A percentile compares a stretch with the other conserved stretches of the same genome.
These are phyloP conservation scores for Drosophila affinis DNA, from an alignment of 2,888 invertebrate species.

Conservation along the genomic window DNA sequence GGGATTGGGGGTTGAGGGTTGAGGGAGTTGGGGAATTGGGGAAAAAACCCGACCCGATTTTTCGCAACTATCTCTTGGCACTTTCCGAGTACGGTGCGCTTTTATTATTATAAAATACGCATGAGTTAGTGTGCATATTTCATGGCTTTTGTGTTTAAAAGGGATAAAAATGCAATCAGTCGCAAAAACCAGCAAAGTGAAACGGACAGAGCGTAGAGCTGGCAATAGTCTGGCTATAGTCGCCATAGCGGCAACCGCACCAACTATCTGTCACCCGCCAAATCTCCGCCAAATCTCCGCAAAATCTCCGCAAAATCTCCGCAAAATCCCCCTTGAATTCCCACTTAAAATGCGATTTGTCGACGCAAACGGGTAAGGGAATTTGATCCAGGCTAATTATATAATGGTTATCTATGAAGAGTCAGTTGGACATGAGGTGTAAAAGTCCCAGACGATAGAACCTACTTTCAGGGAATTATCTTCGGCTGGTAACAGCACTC, in stretches of 20 bases:
- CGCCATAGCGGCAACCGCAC: not conserved
- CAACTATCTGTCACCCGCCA: conserved; percentile 23
- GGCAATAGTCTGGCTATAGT: conserved; percentile 2
- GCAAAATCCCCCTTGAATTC: conserved; percentile 39
- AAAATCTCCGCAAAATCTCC: conserved; percentile 24
- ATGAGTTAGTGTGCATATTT: conserved; percentile 79
- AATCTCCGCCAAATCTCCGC: conserved; percentile 17
- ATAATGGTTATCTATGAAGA: conserved; percentile 10
- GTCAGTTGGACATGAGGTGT: not conserved
- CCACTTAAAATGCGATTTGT: conserved; percentile 25
- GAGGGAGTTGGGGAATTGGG: too few relatives aligned
- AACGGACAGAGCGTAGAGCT: conserved; percentile 56
- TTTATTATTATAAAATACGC: conserved; percentile 78
- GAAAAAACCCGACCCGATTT: not conserved
- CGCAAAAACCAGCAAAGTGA: conserved; percentile 77
- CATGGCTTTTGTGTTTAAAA: conserved; percentile 76
- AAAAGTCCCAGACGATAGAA: too few relatives aligned
- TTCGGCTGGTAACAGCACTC: too few relatives aligned
- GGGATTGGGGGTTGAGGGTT: too few relatives aligned
- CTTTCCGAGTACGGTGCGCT: conserved; percentile 54
- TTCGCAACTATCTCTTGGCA: conserved; percentile 29
- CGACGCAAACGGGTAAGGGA: not conserved
- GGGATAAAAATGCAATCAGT: conserved; percentile 79
- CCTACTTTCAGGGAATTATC: too few relatives aligned
- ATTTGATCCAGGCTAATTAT: conserved; percentile 27